Evolutionary conservation across 2,888 invertebrate genomes (phyloP), one percentile per base, ranked within the genome.

Genomic region (Anarsia innoxiella): DNA sequence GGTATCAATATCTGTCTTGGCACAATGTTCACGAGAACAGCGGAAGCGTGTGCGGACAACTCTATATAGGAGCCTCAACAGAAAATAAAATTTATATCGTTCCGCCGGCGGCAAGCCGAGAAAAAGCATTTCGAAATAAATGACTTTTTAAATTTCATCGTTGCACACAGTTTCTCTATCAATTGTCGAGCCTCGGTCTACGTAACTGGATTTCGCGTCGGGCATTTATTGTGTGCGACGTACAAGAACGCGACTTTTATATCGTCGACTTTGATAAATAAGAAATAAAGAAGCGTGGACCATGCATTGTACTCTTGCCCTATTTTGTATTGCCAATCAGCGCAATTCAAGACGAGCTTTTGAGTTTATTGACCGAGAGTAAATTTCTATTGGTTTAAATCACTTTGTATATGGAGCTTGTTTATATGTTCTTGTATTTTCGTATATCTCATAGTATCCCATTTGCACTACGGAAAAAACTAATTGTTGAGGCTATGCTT

Each of bases 61-160:
- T n/a, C 19, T 19, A 19, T 19, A 16, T 35, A 63, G 76, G 68
- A 76, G 76, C 79, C 69, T 54, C 74, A 71, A 68, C 70, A 62
- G 73, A 79, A 80, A 83, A 83, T 82, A 83, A 80, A 84, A 82
- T 82, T 80, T 82, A 83, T 83, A 83, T 75, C 74, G 69, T 66
- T 66, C 55, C 51, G 76, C 82, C 80, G 64, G 77, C 76, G 74
- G 82, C 80, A 69, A 61, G 63, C 69, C 73, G 80, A 80, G 82
- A 80, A 80, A 83, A 83, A 80, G 83, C 73, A 84, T 83, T 84
- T 78, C 71, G 73, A 84, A 79, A 82, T 82, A 84, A 84, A 84
- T 84, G 83, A 84, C 82, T 84, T 84, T 84, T 84, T 80, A 84
- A 84, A 84, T 83, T 84, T 83, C 76, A 83, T 82, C 84, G 80